phyloP scores from a whole-genome alignment of 2,113 vertebrate genomes.

The Coreoperca whiteheadi region DNA sequence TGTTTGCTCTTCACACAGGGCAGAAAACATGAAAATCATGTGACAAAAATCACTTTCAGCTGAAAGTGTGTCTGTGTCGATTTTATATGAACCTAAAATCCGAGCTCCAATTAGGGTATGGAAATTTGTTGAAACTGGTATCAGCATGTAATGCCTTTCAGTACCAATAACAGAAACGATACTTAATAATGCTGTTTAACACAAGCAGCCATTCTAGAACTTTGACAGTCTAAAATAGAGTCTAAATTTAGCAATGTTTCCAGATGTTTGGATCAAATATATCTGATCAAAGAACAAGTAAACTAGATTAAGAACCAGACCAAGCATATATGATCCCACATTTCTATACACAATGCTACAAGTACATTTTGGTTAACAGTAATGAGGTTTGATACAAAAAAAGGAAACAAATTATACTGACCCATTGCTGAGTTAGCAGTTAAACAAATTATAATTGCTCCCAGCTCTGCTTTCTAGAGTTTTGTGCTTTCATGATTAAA shows the following conservation, averaged over 20 bases:
- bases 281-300: background rate
- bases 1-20: background rate
- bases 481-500: conserved; percentile 50
- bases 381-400: background rate
- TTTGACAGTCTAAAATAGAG: background rate
- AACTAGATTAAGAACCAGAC: conserved; percentile 3
- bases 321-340: background rate
- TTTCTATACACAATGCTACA: background rate
- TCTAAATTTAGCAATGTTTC: background rate
- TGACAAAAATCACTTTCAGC: background rate
- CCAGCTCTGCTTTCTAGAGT: conserved; percentile 31
- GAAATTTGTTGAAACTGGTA: background rate
- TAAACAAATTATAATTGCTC: conserved; percentile 44
- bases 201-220: background rate
- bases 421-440: conserved; percentile 28
- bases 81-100: background rate
- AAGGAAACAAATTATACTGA: background rate
- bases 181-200: background rate
- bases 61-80: background rate
- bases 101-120: background rate
- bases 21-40: background rate
- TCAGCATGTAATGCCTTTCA: background rate
- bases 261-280: background rate
- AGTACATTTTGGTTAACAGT: background rate
- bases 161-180: background rate